Base-by-base conservation (phyloP, 2,888 invertebrate species). In the Amphipoea lucens region DNA sequence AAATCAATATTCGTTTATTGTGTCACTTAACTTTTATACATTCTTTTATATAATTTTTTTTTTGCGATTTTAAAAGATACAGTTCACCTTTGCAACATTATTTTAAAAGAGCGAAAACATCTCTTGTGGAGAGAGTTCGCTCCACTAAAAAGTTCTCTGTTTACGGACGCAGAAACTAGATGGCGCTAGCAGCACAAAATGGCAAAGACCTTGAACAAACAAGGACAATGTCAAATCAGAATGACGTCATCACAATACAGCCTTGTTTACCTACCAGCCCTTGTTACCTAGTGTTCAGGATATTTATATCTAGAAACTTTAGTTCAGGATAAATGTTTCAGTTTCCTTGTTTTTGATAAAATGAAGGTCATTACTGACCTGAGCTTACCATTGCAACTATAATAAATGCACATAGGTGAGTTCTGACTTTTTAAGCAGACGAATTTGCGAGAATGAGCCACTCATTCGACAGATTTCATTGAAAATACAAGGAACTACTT, bases 141-240 rank as follows among this genome's bases (percentile, higher is more conserved):
- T 12, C 14, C 45, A 11, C 11, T 20, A 63, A 42, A 62, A 68
- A 45, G 42, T 40, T 62, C 9, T 6, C 11, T 60, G 74, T 70
- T 85, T 78, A 73, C 66, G 69, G 12, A 9, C 11, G 17, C 14
- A 17, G 7, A 66, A 69, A 69, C 78, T 81, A 90, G 89, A 84
- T 88, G 90, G 86, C 90, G 84, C 72, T 81, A 84, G 67, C 9
- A 0, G 72, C 78, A 60, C 14, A 36, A 74, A 69, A 20, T 78
- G 81, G 68, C 60, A 81, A 78, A 84, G 89, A 90, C 90, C 89
- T 90, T 88, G 89, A 79, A 69, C 62, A 70, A 76, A 84, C 85
- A 85, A 87, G 89, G 90, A 83, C 89, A 87, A 87, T 83, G 87
- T 85, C 87, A 85, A 85, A 81, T 82, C 42, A 11, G 23, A 36